Percentiles rank a stretch among this genome's conserved stretches.
Evolutionary conservation across 2,113 vertebrate genomes (phyloP).

Genomic region (Catharus bicknelli): DNA sequence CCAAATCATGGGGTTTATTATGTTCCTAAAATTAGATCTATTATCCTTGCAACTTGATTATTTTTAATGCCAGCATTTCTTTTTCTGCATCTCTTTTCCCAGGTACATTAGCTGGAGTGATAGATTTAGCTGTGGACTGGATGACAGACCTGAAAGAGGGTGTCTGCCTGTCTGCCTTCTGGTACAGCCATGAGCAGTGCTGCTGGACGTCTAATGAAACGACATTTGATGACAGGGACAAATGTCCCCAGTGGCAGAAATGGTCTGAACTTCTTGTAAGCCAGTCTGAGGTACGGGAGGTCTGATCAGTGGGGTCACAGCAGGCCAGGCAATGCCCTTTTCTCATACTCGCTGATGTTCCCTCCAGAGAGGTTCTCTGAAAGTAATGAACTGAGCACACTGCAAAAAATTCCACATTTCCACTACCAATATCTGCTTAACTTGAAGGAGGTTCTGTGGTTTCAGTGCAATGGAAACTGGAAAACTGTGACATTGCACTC

Average conservation of each 20-base stretch:
- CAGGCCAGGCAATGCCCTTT: not conserved
- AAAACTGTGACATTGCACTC: not conserved
- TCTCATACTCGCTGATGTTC: not conserved
- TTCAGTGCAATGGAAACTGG: not conserved
- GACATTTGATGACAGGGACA: conserved; percentile 94
- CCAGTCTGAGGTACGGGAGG: conserved; percentile 80
- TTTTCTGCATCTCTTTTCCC: not conserved
- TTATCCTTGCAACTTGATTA: not conserved
- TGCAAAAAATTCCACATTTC: not conserved
- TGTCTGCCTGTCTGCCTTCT: conserved; percentile 93
- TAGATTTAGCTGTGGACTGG: conserved; percentile 97
- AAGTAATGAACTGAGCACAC: not conserved
- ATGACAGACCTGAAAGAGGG: conserved; percentile 98
- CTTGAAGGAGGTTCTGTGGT: not conserved
- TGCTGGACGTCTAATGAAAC: conserved; percentile 98
- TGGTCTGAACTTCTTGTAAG: conserved; percentile 95
- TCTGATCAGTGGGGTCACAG: not conserved
- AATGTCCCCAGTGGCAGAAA: conserved; percentile 96
- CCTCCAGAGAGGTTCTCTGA: not conserved
- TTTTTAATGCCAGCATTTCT: not conserved
- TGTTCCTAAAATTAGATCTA: not conserved
- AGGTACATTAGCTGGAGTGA: conserved; percentile 95
- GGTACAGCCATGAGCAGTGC: conserved; percentile 98
- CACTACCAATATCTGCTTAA: not conserved
- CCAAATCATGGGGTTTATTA: rapidly evolving